Evolutionary conservation across 1,140 invertebrate genomes (phyloP).

Genomic region (Andrena cerasifolii): DNA sequence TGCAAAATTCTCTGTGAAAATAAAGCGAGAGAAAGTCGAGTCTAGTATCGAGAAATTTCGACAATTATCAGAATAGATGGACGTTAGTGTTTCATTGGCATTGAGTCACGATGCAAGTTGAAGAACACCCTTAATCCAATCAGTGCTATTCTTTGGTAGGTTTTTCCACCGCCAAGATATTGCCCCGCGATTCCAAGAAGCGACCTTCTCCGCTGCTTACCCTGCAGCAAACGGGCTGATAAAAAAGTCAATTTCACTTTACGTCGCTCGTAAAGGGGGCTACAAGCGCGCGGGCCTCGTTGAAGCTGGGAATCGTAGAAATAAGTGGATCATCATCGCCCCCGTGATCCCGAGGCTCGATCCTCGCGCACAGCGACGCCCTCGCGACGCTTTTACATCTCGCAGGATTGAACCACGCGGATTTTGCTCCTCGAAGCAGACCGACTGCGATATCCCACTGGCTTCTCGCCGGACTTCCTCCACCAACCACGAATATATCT

Average conservation of each 20-base stretch:
- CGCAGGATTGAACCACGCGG: constrained; percentile 1
- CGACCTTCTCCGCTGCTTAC: background rate
- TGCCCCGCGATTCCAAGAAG: too few relatives aligned
- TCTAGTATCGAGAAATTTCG: constrained; percentile 6
- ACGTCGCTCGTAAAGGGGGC: background rate
- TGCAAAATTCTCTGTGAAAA: background rate
- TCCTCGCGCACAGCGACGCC: background rate
- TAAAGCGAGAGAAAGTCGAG: background rate
- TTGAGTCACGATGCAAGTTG: too few relatives aligned
- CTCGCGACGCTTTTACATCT: constrained; percentile 22
- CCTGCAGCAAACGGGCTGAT: background rate
- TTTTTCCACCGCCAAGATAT: too few relatives aligned
- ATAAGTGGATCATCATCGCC: constrained; percentile 6
- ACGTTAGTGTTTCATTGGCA: too few relatives aligned
- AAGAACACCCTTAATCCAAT: too few relatives aligned
- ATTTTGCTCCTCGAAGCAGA: background rate
- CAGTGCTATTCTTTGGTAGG: too few relatives aligned
- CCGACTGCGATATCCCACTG: background rate
- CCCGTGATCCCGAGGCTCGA: background rate
- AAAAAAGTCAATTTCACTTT: constrained; percentile 2
- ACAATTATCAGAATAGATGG: background rate
- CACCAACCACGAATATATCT: background rate
- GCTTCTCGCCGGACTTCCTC: background rate
- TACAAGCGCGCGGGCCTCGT: background rate
- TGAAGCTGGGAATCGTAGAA: background rate